Evolutionary conservation across 2,888 invertebrate species (phyloP), one percentile per base, ranked within the genome.

Genomic region (Diploptera punctata): DNA sequence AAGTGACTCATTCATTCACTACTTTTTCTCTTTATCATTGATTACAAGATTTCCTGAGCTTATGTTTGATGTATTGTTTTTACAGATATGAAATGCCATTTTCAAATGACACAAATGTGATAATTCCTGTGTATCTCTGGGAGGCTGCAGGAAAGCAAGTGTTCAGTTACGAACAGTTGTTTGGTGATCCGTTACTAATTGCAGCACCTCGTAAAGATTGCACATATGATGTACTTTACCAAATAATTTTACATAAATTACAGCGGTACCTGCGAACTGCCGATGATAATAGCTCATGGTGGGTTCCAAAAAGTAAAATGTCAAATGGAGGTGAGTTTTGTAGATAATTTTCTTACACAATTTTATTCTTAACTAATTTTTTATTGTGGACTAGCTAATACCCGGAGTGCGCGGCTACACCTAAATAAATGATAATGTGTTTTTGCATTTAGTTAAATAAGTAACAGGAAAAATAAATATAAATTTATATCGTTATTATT

Each of bases 61-160:
- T n/a, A n/a, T n/a, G n/a, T n/a, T n/a, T n/a, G n/a, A n/a, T n/a
- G n/a, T n/a, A n/a, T n/a, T n/a, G n/a, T n/a, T 16, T 26, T 65
- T 65, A 7, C 29, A 65, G 65, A 10, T 85, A 72, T 68, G 76
- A 74, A 29, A 38, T 72, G 9, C 57, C 71, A 43, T 9, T 54
- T 10, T 61, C 29, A n/a, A 62, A 72, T 44, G 70, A 67, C 31
- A 62, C 72, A 19, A 68, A 68, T 44, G 71, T 71, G 19, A 70
- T 70, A n/a, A 52, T 76, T n/a, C 76, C 75, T 24, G 75, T 76
- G 1, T 73, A 67, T 31, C 71, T 71, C 13, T 76, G 76, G 73
- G 75, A 75, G 62, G 43, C 70, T 13, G 57, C 43, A 31, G 49
- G 44, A 44, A 67, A 60, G 29, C 52, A 73, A 31, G 43, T 70